Percentiles rank a stretch among this genome's conserved stretches.
phyloP scores from a whole-genome alignment of 2,888 invertebrate genomes.

The Perizoma flavofasciatum region DNA sequence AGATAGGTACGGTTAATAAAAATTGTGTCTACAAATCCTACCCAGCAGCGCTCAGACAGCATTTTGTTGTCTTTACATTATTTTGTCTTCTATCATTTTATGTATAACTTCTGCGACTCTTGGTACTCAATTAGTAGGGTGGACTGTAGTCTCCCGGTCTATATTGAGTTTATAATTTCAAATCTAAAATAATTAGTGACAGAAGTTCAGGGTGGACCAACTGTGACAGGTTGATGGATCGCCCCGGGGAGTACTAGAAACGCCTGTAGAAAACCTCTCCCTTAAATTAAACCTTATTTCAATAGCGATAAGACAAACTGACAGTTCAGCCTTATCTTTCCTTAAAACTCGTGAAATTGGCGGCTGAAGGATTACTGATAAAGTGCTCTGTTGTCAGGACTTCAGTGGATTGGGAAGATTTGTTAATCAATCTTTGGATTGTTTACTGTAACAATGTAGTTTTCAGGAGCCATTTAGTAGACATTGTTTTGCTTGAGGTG shows the following conservation, averaged over 20 bases:
- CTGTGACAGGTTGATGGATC: conserved; percentile 48
- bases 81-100: too few relatives aligned
- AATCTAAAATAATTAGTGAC: conserved; percentile 40
- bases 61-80: too few relatives aligned
- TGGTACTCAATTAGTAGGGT: not conserved
- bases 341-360: conserved; percentile 38
- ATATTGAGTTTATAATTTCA: conserved; percentile 36
- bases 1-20: too few relatives aligned
- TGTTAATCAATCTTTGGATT: conserved; percentile 43
- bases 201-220: conserved; percentile 43
- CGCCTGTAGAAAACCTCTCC: conserved; percentile 22
- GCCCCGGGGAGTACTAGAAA: conserved; percentile 45
- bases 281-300: conserved; percentile 31
- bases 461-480: conserved; percentile 13
- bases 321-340: conserved; percentile 36
- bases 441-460: conserved; percentile 30
- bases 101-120: too few relatives aligned
- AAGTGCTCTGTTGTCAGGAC: conserved; percentile 40
- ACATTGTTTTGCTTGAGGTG: not conserved
- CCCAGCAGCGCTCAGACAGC: too few relatives aligned
- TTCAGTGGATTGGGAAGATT: conserved; percentile 41
- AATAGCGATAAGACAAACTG: conserved; percentile 25
- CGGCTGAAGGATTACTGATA: conserved; percentile 45
- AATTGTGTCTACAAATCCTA: too few relatives aligned
- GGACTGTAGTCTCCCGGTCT: not conserved